phyloP scores from a whole-genome alignment of 2,113 vertebrate species.

The Megaceryle torquata region DNA sequence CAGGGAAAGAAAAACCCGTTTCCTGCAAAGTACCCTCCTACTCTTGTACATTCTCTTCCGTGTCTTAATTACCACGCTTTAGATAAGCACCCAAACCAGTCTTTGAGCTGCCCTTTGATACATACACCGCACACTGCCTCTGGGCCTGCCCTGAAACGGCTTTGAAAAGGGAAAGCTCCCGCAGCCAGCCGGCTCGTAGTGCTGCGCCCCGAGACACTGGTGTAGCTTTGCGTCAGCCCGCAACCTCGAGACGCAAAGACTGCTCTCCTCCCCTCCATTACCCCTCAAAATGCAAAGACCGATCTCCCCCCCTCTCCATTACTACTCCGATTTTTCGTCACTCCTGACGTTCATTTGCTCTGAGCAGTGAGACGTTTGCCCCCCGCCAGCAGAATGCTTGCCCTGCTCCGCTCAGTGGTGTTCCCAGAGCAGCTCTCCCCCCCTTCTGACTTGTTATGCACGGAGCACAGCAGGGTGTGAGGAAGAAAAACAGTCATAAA shows the following conservation, averaged over 20 bases:
- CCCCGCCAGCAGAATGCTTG: background rate
- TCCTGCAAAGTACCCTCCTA: background rate
- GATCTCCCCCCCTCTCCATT: background rate
- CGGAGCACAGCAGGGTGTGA: background rate
- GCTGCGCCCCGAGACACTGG: background rate
- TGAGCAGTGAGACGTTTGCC: background rate
- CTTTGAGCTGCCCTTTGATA: background rate
- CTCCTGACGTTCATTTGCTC: background rate
- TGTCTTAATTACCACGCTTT: background rate
- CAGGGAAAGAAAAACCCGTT: background rate
- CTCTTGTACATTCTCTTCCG: background rate
- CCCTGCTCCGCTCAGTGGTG: background rate
- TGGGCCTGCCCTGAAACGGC: background rate
- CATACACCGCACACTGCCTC: background rate
- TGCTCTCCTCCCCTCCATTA: background rate
- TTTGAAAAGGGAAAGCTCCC: background rate
- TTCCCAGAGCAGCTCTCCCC: rapidly evolving
- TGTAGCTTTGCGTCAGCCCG: background rate
- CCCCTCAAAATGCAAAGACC: background rate
- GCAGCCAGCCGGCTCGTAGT: background rate
- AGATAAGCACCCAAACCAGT: background rate
- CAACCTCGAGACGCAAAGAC: background rate
- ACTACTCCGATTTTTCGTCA: background rate
- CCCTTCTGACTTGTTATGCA: background rate
- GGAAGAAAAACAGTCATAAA: background rate